These are phyloP conservation scores for Yponomeuta plumbellus DNA, from an alignment of 2,888 invertebrate species.

Conservation along the genomic window DNA sequence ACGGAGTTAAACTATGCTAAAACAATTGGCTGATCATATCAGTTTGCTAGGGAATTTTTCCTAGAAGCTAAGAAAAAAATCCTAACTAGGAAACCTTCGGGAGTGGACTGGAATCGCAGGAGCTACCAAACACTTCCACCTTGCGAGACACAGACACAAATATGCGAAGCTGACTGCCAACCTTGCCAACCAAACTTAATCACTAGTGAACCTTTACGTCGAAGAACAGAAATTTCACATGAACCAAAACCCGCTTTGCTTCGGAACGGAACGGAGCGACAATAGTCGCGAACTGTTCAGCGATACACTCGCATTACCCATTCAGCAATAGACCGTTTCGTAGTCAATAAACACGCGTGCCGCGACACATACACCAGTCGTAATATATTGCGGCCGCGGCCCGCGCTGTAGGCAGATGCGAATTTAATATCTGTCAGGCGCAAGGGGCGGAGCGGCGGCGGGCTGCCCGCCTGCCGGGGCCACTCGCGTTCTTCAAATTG, in stretches of 20 bases:
- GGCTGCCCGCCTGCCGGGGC: not conserved
- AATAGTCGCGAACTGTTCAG: not conserved
- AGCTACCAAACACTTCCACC: no score
- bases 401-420: constrained; percentile 44
- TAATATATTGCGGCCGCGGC: constrained; percentile 55
- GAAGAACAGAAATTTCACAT: no score
- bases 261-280: not conserved
- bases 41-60: no score
- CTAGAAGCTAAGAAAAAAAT: no score
- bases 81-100: no score
- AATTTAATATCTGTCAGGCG: constrained; percentile 72
- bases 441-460: constrained; percentile 45
- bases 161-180: no score
- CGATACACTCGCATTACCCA: constrained; percentile 13
- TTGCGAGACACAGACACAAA: no score
- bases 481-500: not conserved
- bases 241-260: not conserved
- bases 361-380: constrained; percentile 22
- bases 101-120: no score
- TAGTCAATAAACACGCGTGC: constrained; percentile 20
- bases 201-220: no score
- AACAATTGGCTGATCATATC: no score
- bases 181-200: no score
- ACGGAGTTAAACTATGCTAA: no score
- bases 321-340: constrained; percentile 16